phyloP scores from a whole-genome alignment of 2,113 vertebrate species.

The Lasiurus cinereus region DNA sequence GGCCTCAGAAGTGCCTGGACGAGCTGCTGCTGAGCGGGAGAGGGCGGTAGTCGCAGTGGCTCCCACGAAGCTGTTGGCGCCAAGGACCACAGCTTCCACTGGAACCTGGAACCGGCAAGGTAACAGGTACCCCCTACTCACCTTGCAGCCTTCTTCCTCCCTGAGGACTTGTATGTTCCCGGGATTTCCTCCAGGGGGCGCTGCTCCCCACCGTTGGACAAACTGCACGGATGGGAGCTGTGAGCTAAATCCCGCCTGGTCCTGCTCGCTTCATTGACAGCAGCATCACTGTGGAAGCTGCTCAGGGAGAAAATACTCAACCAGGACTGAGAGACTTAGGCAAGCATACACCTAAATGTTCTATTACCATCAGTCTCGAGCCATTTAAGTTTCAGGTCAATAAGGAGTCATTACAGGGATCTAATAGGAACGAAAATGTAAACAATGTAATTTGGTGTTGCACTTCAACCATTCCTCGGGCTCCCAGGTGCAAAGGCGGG shows the following conservation, averaged over 20 bases:
- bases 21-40: neutral
- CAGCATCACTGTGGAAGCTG: conserved; percentile 30
- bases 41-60: too few relatives aligned
- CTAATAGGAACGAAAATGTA: conserved; percentile 52
- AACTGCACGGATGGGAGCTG: neutral
- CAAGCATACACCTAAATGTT: conserved; percentile 76
- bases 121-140: rapidly evolving
- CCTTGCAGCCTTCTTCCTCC: neutral
- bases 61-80: neutral
- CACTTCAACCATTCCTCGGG: neutral
- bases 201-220: neutral
- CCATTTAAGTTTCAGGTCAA: conserved; percentile 73
- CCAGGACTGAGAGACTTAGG: conserved; percentile 72
- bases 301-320: conserved; percentile 71
- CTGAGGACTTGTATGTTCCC: rapidly evolving
- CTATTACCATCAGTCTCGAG: conserved; percentile 57
- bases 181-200: conserved; percentile 41
- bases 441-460: neutral
- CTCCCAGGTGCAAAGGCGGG: neutral
- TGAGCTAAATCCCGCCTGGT: conserved; percentile 34
- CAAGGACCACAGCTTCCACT: rapidly evolving
- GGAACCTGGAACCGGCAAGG: neutral
- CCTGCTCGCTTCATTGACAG: neutral
- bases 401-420: conserved; percentile 61
- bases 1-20: neutral